Evolutionary conservation across 2,113 vertebrate species (phyloP), one percentile per base, ranked within the genome.

Genomic region (Corvus hawaiiensis): DNA sequence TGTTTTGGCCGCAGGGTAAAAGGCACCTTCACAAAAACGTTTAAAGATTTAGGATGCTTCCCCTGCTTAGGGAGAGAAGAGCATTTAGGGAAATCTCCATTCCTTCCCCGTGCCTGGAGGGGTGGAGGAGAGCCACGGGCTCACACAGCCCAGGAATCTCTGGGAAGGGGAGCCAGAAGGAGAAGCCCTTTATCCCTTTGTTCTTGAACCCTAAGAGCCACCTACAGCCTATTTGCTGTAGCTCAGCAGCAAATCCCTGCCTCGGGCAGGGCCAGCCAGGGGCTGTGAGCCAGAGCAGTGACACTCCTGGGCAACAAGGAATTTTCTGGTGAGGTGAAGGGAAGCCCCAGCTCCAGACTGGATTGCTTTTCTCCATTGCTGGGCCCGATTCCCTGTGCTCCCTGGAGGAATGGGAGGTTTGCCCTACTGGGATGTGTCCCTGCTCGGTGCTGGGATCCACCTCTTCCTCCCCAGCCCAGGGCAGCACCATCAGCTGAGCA

Each of bases 191-290:
- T 27, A 5, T 13, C 49, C 21, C 11, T 48, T 51, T 76, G 49
- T 20, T 43, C 14, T 12, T n/a, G 68, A 55, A 13, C 27, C 27
- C 49, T 15, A 11, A 11, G 59, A 43, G 41, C 26, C 1, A 0
- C 2, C 30, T 9, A 16, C n/a, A n/a, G n/a, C n/a, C n/a, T n/a
- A n/a, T n/a, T n/a, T 3, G 5, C 13, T 3, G 33, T 7, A 21
- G 19, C 61, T 56, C 18, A 4, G 61, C 72, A 67, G 52, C 23
- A 26, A 46, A 71, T 16, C 56, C 48, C 22, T 49, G n/a, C 49
- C 39, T 22, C 0, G 0, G 26, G 33, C 58, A 59, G 67, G 10
- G 24, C 6, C 0, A 0, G 59, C 16, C 1, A 1, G 30, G 22
- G 24, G 44, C 89, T 41, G 69, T 0, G 5, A 63, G 32, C 16